phyloP scores from a whole-genome alignment of 2,113 vertebrate species.

The Dascyllus trimaculatus region DNA sequence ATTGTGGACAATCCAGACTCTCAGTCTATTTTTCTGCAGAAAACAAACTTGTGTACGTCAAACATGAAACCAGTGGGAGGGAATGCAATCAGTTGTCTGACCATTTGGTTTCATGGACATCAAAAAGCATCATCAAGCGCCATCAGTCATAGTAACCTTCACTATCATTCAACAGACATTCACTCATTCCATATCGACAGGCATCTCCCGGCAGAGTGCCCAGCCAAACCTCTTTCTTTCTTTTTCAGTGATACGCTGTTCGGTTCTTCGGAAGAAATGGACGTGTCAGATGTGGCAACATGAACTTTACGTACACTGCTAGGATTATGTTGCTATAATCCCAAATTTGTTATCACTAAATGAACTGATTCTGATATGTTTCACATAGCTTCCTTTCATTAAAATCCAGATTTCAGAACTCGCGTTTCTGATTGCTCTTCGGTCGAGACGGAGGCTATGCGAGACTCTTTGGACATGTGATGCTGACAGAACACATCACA shows the following conservation, averaged over 20 bases:
- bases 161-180: constrained; percentile 44
- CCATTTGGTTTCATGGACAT: constrained; percentile 77
- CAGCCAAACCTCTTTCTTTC: constrained; percentile 87
- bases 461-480: constrained; percentile 52
- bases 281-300: constrained; percentile 42
- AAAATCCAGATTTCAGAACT: constrained; percentile 1
- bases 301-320: constrained; percentile 34
- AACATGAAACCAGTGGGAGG: constrained; percentile 75
- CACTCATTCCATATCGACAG: constrained; percentile 71
- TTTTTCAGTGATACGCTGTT: constrained; percentile 65
- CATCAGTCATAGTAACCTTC: constrained; percentile 4
- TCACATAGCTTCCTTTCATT: constrained; percentile 50
- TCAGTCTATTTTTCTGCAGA: constrained; percentile 41
- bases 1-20: not conserved
- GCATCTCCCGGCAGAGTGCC: constrained; percentile 83
- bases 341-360: constrained; percentile 14
- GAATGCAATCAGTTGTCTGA: constrained; percentile 35
- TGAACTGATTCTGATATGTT: constrained; percentile 22
- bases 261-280: constrained; percentile 48
- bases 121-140: constrained; percentile 32
- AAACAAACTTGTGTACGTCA: constrained; percentile 52
- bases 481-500: constrained; percentile 35
- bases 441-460: constrained; percentile 37
- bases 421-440: not conserved
- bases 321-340: constrained; percentile 69